Base-by-base conservation (phyloP, 2,888 invertebrate genomes). In the Ophion slaviceki region DNA sequence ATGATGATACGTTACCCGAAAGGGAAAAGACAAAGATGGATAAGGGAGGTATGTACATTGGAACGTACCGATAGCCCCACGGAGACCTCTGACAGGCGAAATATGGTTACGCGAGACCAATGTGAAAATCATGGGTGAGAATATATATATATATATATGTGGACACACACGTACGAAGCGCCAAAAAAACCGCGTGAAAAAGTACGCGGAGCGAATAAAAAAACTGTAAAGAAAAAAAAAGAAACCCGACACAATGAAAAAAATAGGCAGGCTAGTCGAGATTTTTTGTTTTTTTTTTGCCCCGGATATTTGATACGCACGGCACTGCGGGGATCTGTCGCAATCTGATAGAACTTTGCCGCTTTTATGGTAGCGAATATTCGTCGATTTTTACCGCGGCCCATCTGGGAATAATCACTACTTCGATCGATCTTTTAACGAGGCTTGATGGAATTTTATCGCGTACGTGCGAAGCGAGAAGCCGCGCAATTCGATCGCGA, bases 71-170 rank as follows among this genome's bases (percentile, higher is more conserved):
- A 74, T 74, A 64, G 40, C 45, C 20, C 61, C 78, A 20, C 53
- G 28, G 59, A 62, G 45, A 66, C 17, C 68, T 45, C 45, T 70
- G 74, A 83, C 74, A 70, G 70, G 62, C 68, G 45, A 79, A 75
- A 83, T 83, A 75, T 83, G 62, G 68, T 83, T 75, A 70, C 62
- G 14, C 62, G 68, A 70, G 75, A 79, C 79, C 79, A 79, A 83
- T 79, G 79, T 28, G 47, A 79, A 74, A 67, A n/a, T 40, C 53
- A 28, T 64, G 7, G 17, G 47, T 70, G 14, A 45, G 36, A 20
- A 40, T 17, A 20, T 32, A 11, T 20, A 45, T 45, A 68, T 45
- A 45, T 32, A 53, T 53, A 6, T 36, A 17, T 32, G 53, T 28
- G 17, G 14, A 36, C 2, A 61, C 61, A 40, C 45, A 36, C 24